Conservation (phyloP, 2,113 vertebrate species). For the Notechis scutatus region DNA sequence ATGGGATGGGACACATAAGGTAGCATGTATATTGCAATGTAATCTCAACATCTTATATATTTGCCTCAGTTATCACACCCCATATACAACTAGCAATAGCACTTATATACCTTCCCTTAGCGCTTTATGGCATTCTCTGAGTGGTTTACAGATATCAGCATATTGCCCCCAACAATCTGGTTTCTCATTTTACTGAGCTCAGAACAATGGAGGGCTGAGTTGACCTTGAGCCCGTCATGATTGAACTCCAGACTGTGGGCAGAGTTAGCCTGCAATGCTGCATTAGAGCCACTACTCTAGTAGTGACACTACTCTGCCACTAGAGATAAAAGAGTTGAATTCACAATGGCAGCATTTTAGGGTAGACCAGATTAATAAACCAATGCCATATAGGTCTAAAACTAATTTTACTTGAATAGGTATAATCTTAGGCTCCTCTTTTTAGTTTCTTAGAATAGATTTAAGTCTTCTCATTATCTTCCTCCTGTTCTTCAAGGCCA, state of each 20-base stretch:
- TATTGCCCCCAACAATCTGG: background rate
- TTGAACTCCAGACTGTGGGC: background rate
- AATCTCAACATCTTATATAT: background rate
- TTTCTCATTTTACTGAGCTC: background rate
- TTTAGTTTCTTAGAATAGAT: background rate
- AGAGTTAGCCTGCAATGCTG: background rate
- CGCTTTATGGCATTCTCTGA: background rate
- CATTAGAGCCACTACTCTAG: background rate
- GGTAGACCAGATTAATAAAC: background rate
- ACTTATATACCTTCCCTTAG: background rate
- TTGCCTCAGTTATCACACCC: background rate
- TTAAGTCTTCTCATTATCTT: background rate
- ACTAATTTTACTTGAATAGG: background rate
- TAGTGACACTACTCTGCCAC: background rate
- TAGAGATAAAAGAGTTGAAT: background rate
- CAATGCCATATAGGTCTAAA: background rate
- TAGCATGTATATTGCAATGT: background rate
- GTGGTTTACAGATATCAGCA: background rate
- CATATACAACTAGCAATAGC: background rate
- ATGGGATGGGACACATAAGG: background rate
- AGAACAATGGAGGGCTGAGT: background rate
- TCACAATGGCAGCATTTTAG: background rate
- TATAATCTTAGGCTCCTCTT: background rate
- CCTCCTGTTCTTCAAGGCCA: background rate
- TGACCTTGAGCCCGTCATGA: background rate